These are phyloP conservation scores for Nesometra sesokonis DNA, from an alignment of 35 echinoderm and acorn worm genomes.

Conservation along the genomic window DNA sequence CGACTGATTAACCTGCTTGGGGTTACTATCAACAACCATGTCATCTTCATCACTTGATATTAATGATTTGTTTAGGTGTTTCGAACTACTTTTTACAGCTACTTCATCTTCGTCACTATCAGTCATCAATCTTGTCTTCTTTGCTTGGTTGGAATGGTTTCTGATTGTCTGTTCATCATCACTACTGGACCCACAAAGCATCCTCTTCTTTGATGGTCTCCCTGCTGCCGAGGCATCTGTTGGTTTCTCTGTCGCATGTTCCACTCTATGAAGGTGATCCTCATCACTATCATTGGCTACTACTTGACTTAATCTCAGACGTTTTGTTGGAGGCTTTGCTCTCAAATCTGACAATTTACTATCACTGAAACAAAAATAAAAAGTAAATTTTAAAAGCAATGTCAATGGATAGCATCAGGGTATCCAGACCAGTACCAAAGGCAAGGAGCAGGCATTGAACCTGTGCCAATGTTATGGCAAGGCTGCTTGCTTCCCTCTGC, in stretches of 20 bases:
- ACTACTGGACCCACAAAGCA: constrained; percentile 4
- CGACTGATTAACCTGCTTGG: not conserved
- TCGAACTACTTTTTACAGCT: constrained; percentile 3
- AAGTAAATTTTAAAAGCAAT: too few relatives aligned
- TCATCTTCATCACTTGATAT: not conserved
- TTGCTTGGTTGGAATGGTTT: not conserved
- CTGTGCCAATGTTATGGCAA: too few relatives aligned
- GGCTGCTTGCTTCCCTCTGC: too few relatives aligned
- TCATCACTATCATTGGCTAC: constrained; percentile 23
- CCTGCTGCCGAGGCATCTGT: not conserved
- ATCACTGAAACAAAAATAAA: not conserved
- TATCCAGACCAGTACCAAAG: not conserved
- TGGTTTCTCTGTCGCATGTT: not conserved
- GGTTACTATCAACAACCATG: not conserved
- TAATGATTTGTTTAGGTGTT: not conserved
- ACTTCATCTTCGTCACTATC: not conserved
- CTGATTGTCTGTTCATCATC: constrained; percentile 10
- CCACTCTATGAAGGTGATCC: not conserved
- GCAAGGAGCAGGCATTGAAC: not conserved
- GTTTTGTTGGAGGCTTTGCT: not conserved
- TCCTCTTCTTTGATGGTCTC: not conserved
- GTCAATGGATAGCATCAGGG: too few relatives aligned
- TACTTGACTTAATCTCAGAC: not conserved
- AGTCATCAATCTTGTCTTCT: not conserved
- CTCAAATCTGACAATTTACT: not conserved